Conservation (phyloP, 2,797 vertebrate genomes). For the Lithobates pipiens region DNA sequence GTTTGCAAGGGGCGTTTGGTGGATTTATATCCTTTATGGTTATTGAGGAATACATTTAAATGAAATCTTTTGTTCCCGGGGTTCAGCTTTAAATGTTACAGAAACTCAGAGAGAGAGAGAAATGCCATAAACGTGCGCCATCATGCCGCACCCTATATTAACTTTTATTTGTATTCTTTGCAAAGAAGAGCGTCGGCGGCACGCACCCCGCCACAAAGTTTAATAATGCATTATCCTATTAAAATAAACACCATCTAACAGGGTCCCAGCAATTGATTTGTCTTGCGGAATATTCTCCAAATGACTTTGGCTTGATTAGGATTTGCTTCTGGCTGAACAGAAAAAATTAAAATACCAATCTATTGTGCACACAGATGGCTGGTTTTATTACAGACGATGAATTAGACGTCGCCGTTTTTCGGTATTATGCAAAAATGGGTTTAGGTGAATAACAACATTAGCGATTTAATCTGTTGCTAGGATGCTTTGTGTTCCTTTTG, state of each 20-base stretch:
- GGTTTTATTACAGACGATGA: slow-evolving; percentile 48
- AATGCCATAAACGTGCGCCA: no score
- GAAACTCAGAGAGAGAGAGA: no score
- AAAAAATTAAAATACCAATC: slow-evolving; percentile 51
- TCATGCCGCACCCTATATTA: no score
- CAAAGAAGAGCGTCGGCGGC: not conserved
- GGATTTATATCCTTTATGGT: no score
- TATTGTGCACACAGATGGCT: slow-evolving; percentile 59
- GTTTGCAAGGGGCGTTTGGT: no score
- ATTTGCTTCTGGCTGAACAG: slow-evolving; percentile 47
- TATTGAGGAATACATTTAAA: no score
- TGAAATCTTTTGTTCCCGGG: no score
- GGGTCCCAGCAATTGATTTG: slow-evolving; percentile 15
- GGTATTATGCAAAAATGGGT: slow-evolving; percentile 53
- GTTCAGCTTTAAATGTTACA: no score
- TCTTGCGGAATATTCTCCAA: slow-evolving; percentile 38
- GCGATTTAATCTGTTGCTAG: slow-evolving; percentile 48
- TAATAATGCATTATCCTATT: slow-evolving; percentile 48
- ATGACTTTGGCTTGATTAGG: slow-evolving; percentile 50
- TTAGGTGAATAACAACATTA: slow-evolving; percentile 57
- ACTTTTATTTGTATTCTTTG: slow-evolving; percentile 7
- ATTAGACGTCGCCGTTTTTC: slow-evolving; percentile 40
- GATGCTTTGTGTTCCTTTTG: not conserved
- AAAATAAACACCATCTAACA: slow-evolving; percentile 5
- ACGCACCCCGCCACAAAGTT: not conserved